Percentiles rank a stretch among this genome's conserved stretches.
Conservation (phyloP, 2,113 vertebrate species). For the Sciurus niger region DNA sequence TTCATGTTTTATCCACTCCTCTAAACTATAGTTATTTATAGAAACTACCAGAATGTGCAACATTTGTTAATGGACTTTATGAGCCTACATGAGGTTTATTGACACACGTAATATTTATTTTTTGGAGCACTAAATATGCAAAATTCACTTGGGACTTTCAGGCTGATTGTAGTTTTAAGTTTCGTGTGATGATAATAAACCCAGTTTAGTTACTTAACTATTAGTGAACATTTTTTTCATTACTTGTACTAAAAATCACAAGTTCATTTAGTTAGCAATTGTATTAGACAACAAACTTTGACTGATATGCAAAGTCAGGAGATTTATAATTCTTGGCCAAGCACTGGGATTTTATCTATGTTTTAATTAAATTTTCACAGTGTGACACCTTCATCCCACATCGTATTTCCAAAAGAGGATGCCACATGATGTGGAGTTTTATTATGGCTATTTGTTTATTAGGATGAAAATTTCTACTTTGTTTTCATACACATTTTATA, state of each 20-base stretch:
- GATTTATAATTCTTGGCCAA: constrained; percentile 49
- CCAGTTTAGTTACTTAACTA: not conserved
- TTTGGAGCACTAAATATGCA: not conserved
- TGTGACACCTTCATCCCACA: constrained; percentile 31
- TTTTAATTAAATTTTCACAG: constrained; percentile 74
- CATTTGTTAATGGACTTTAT: constrained; percentile 25
- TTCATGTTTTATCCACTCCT: constrained; percentile 10
- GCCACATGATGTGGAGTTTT: constrained; percentile 13
- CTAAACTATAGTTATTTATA: not conserved
- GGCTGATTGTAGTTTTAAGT: not conserved
- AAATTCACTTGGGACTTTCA: not conserved
- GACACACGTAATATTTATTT: constrained; percentile 7
- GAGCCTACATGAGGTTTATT: not conserved
- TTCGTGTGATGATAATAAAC: not conserved
- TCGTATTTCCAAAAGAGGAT: constrained; percentile 44
- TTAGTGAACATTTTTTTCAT: not conserved
- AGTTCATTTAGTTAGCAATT: constrained; percentile 22
- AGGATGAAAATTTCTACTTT: constrained; percentile 50
- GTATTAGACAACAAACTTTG: constrained; percentile 34
- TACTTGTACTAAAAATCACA: not conserved
- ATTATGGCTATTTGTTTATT: constrained; percentile 50
- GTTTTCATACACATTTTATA: constrained; percentile 15
- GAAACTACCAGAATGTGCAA: not conserved
- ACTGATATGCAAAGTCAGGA: not conserved
- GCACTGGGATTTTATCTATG: constrained; percentile 43